Conservation (phyloP, 2,113 vertebrate species). For the Halcyon senegalensis region DNA sequence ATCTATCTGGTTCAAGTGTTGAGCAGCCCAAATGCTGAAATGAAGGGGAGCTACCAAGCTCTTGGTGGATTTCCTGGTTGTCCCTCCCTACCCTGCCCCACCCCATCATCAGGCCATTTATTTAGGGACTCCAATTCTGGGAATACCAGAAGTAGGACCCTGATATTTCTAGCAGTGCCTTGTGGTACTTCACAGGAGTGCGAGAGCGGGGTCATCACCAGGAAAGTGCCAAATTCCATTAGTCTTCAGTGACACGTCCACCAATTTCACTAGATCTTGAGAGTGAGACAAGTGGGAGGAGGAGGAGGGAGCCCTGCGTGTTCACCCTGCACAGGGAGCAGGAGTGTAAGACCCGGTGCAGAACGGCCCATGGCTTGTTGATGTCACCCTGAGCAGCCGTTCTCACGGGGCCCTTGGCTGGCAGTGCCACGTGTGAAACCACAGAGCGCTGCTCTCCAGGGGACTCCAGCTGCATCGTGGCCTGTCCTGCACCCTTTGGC, state of each 20-base stretch:
- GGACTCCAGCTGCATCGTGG: not conserved
- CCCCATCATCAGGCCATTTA: not conserved
- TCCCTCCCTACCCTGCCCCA: not conserved
- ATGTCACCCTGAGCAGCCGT: not conserved
- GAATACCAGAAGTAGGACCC: not conserved
- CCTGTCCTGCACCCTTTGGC: not conserved
- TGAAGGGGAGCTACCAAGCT: not conserved
- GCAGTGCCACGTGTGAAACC: rapidly evolving
- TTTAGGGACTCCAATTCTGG: not conserved
- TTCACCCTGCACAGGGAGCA: rapidly evolving
- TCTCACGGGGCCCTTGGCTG: not conserved
- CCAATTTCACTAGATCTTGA: not conserved
- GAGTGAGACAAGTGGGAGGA: not conserved
- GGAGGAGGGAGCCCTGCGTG: rapidly evolving
- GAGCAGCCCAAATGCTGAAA: not conserved
- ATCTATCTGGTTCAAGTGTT: not conserved
- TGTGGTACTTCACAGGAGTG: not conserved
- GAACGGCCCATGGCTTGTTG: rapidly evolving
- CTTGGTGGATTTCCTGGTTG: not conserved
- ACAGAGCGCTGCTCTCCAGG: not conserved
- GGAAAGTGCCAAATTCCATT: not conserved
- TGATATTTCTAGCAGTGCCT: not conserved
- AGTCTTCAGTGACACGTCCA: not conserved
- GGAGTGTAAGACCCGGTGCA: rapidly evolving
- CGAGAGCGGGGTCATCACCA: not conserved